phyloP scores from a whole-genome alignment of 2,113 vertebrate genomes.

The Solenodon paradoxus region DNA sequence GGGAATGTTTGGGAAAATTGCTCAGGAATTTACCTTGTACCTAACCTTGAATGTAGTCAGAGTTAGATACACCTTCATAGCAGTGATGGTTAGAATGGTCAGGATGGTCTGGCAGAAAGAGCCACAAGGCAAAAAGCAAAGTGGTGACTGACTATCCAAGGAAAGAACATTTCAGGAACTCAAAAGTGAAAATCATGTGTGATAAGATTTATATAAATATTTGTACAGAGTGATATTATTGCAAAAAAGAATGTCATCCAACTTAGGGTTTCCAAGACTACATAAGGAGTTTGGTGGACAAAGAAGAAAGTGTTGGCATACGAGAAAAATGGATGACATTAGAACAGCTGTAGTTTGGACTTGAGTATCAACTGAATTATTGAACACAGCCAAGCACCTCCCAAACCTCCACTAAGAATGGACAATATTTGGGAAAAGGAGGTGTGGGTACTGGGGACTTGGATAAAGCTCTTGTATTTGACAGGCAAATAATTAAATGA shows the following conservation, averaged over 20 bases:
- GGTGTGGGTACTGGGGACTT: neutral
- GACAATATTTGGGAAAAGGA: neutral
- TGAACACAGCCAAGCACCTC: neutral
- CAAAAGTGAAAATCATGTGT: neutral
- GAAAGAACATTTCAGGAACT: neutral
- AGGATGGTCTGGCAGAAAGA: neutral
- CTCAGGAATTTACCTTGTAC: neutral
- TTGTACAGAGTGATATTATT: neutral
- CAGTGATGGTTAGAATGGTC: neutral
- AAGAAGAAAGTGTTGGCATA: neutral
- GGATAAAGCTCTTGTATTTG: neutral
- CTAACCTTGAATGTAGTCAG: no score
- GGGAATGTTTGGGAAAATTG: neutral
- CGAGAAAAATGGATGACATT: neutral
- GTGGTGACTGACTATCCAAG: accelerated
- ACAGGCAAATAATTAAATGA: neutral
- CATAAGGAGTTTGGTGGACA: accelerated
- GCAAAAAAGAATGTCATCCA: neutral
- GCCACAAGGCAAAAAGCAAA: no score
- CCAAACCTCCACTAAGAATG: neutral
- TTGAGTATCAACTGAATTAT: accelerated
- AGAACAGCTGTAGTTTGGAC: no score
- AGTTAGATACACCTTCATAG: no score
- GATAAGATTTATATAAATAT: neutral
- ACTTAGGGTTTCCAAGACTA: neutral